Conservation (phyloP, 1,140 invertebrate genomes). For the Drosophila sproati region DNA sequence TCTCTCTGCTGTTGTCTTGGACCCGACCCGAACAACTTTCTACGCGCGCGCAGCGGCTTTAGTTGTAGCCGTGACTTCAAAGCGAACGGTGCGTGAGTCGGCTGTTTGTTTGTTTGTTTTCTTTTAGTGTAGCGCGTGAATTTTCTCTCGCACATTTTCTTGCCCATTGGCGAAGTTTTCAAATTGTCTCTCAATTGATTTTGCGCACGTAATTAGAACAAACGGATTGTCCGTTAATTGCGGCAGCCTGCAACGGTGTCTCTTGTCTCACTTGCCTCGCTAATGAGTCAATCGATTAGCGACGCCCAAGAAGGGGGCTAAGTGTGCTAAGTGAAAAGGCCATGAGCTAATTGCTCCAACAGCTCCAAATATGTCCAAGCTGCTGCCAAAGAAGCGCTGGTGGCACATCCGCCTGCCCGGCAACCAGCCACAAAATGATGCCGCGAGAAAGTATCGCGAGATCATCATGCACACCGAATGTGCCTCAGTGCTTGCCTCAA, state of each 20-base stretch:
- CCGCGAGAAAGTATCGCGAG: slow-evolving; percentile 61
- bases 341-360: slow-evolving; percentile 43
- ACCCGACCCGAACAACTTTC: slow-evolving; percentile 51
- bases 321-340: slow-evolving; percentile 10
- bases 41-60: slow-evolving; percentile 40
- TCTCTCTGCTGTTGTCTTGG: neutral
- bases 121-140: slow-evolving; percentile 5
- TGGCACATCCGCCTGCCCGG: slow-evolving; percentile 70
- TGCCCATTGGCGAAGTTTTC: slow-evolving; percentile 11
- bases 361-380: slow-evolving; percentile 42
- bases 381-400: slow-evolving; percentile 71
- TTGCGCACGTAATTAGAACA: slow-evolving; percentile 82
- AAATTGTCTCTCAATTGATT: slow-evolving; percentile 47
- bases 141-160: slow-evolving; percentile 15
- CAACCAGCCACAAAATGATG: slow-evolving; percentile 56
- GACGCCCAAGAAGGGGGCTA: slow-evolving; percentile 18
- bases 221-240: slow-evolving; percentile 80
- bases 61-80: slow-evolving; percentile 63
- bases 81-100: slow-evolving; percentile 42
- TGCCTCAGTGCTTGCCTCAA: slow-evolving; percentile 60
- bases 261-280: slow-evolving; percentile 18
- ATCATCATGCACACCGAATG: slow-evolving; percentile 61
- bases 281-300: slow-evolving; percentile 76
- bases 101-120: neutral
- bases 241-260: slow-evolving; percentile 37